Evolutionary conservation across 2,888 invertebrate genomes (phyloP).

Genomic region (Tipula vernalis): DNA sequence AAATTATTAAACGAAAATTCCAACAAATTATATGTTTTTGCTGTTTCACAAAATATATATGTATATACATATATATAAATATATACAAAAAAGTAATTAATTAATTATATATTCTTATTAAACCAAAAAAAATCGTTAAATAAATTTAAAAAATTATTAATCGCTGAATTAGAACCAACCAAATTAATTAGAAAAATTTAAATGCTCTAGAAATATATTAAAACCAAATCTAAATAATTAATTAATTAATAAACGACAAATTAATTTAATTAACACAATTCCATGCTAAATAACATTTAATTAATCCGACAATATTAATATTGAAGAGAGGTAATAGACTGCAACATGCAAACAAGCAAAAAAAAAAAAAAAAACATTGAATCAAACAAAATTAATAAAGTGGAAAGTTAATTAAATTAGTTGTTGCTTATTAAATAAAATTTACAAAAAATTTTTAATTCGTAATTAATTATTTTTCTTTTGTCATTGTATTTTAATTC

Average conservation of each 20-base stretch:
- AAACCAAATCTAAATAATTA: not conserved
- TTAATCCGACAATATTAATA: not conserved
- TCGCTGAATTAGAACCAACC: conserved; percentile 5
- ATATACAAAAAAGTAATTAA: not conserved
- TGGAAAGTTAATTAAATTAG: not conserved
- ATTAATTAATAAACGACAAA: not conserved
- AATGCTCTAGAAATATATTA: conserved; percentile 4
- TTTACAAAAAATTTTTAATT: not conserved
- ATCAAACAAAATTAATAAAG: not conserved
- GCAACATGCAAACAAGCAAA: not conserved
- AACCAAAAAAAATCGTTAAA: conserved; percentile 4
- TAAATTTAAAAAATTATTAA: not conserved
- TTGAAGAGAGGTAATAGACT: not conserved
- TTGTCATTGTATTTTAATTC: not conserved
- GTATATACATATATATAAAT: not conserved
- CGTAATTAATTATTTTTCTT: not conserved
- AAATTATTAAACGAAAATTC: not conserved
- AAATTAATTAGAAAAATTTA: not conserved
- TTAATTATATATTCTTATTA: not conserved
- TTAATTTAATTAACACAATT: not conserved
- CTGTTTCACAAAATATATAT: not conserved
- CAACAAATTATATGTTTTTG: conserved; percentile 8
- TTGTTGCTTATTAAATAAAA: not conserved
- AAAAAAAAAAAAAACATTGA: not conserved
- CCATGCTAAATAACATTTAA: not conserved